Evolutionary conservation across 2,888 invertebrate genomes (phyloP).

Genomic region (Herminia tarsipennalis): DNA sequence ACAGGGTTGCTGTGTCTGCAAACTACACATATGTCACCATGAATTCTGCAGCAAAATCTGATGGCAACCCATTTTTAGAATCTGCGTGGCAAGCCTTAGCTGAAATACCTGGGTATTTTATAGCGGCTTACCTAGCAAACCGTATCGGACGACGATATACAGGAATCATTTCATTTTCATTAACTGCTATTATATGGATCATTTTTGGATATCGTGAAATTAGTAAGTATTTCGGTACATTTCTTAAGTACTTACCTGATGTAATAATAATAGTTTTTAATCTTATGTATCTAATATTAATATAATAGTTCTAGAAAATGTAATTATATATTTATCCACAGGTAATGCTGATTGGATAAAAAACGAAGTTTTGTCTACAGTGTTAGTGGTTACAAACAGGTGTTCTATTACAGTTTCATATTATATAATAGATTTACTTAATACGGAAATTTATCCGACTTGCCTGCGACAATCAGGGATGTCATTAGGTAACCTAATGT

Average conservation of each 20-base stretch:
- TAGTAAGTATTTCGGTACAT: too few relatives aligned
- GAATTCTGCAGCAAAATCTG: slow-evolving; percentile 79
- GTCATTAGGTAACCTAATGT: slow-evolving; percentile 84
- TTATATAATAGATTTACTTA: slow-evolving; percentile 86
- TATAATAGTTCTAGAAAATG: too few relatives aligned
- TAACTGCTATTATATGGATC: slow-evolving; percentile 53
- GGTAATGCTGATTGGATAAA: slow-evolving; percentile 44
- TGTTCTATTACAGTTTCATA: slow-evolving; percentile 83
- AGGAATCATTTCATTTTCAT: slow-evolving; percentile 45
- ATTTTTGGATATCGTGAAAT: slow-evolving; percentile 44
- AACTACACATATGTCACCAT: slow-evolving; percentile 82
- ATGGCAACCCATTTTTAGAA: slow-evolving; percentile 88
- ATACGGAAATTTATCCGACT: slow-evolving; percentile 89
- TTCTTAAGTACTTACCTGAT: too few relatives aligned
- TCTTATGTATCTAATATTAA: too few relatives aligned
- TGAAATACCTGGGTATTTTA: slow-evolving; percentile 87
- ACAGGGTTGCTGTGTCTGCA: slow-evolving; percentile 79
- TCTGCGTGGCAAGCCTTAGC: slow-evolving; percentile 87
- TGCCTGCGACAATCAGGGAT: slow-evolving; percentile 88
- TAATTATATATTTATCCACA: too few relatives aligned
- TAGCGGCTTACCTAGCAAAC: slow-evolving; percentile 80
- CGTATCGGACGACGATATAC: slow-evolving; percentile 61
- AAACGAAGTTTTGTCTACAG: slow-evolving; percentile 58
- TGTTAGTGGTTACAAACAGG: slow-evolving; percentile 76
- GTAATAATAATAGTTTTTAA: too few relatives aligned